phyloP scores from a whole-genome alignment of 2,797 vertebrate species.

The Myotis daubentonii region DNA sequence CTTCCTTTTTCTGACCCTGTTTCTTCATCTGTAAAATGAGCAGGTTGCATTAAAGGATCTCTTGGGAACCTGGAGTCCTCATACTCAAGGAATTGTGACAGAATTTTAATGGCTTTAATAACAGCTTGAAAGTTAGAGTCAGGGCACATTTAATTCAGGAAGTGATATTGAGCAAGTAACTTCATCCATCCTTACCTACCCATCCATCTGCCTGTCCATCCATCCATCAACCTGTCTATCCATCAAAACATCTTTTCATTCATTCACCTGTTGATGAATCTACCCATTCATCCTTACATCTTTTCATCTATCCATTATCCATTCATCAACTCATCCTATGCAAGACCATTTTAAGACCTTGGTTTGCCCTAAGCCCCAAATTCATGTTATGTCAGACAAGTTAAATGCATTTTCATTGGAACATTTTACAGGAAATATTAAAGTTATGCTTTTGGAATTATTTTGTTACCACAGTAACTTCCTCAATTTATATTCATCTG shows the following conservation, averaged over 20 bases:
- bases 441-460: conserved; percentile 32
- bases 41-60: background rate
- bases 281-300: background rate
- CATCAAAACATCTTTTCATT: background rate
- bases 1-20: background rate
- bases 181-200: background rate
- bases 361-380: background rate
- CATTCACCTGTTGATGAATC: background rate
- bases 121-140: background rate
- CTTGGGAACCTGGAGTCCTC: background rate
- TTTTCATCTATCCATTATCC: background rate
- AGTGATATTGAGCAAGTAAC: background rate
- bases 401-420: conserved; percentile 32
- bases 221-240: too few species aligned
- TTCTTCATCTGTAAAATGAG: background rate
- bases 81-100: background rate
- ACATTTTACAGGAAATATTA: background rate
- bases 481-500: conserved; percentile 33
- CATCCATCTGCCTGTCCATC: background rate
- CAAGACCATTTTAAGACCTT: background rate
- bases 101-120: background rate
- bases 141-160: background rate
- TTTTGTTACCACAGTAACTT: conserved; percentile 16
- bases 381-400: background rate
- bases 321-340: background rate